Evolutionary conservation across 1,140 invertebrate genomes (phyloP), one percentile per base, ranked within the genome.

Genomic region (Antheraea pernyi): DNA sequence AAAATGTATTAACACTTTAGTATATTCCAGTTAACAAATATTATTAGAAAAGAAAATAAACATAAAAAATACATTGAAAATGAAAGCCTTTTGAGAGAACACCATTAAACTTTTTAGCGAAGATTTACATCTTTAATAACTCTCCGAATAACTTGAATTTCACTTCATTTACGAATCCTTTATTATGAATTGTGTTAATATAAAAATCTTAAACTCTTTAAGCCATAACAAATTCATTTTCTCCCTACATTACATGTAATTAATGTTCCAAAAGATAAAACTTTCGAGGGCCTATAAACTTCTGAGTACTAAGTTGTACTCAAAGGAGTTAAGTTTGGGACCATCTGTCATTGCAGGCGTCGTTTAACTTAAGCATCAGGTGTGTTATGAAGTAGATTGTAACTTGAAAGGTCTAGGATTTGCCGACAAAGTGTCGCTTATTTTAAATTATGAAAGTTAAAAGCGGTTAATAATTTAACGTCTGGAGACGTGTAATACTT

Each of bases 301-400:
- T 30, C 59, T 63, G 36, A 63, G 61, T 53, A 53, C 11, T 53
- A 53, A 53, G 46, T 53, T 63, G 61, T 30, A 63, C 37, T 37
- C 36, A 60, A 19, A 19, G 19, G 59, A 19, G 59, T 37, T 3
- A 63, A 63, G 61, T 63, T 63, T 36, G 61, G 19, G 4, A 37
- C 19, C 61, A 18, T 22, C 61, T 63, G 61, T 63, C 19, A 63
- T 60, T 30, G 46, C 46, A 53, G 46, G 46, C 46, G 46, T 53
- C 46, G 46, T n/a, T 53, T n/a, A 53, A 53, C 46, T 53, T 13
- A 30, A 60, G 59, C 61, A 63, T 63, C 61, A 63, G 61, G 61
- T 63, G 61, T 63, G 61, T 63, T n/a, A 22, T 63, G 46, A 16
- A 53, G 46, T 53, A 53, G 7, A 53, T 53, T 16, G 46, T 53